Base-by-base conservation (phyloP, 2,888 invertebrate species). In the Palloptera scutellata region DNA sequence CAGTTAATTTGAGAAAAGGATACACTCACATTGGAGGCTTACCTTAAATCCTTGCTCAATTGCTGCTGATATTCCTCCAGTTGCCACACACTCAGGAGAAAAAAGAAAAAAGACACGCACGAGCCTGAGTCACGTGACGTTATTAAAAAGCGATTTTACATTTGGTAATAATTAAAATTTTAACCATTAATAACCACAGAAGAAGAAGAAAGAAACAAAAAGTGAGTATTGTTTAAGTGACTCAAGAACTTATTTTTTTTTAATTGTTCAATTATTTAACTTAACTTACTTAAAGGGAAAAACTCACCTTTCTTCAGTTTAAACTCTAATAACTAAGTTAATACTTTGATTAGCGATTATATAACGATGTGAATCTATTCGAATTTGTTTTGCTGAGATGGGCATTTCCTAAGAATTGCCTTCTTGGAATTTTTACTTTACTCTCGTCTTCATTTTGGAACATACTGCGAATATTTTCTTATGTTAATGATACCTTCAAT, bases 141-240 rank as follows among this genome's bases (percentile, higher is more conserved):
- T 30, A 30, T 30, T 30, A 30, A 30, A 30, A n/a, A 48, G 15
- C 2, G 48, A 48, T n/a, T 48, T 15, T 48, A 48, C 48, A 48
- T 5, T n/a, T 48, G 2, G 48, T 15, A 15, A 48, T n/a, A 15
- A 48, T 48, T 5, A 53, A 61, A 43, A 53, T 30, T 73, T 75
- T 76, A 79, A 81, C 71, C 78, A 81, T 81, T 81, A 76, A 78
- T 76, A 78, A 79, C 75, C 79, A 75, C 78, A 81, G 72, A 57
- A 72, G 79, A 77, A 79, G 78, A 78, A 79, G 76, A 80, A 81
- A 79, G 77, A 81, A 81, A 80, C 75, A 74, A 76, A 80, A 77
- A 76, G 79, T 75, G 70, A 75, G 75, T 75, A 70, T 53, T 45
- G 1, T 62, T 57, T 41, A 13, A 42, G 15, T 4, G 41, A 53